A percentile compares a stretch with the other conserved stretches of the same genome.
Conservation (phyloP, 2,888 invertebrate genomes). For the Syrphus vitripennis region DNA sequence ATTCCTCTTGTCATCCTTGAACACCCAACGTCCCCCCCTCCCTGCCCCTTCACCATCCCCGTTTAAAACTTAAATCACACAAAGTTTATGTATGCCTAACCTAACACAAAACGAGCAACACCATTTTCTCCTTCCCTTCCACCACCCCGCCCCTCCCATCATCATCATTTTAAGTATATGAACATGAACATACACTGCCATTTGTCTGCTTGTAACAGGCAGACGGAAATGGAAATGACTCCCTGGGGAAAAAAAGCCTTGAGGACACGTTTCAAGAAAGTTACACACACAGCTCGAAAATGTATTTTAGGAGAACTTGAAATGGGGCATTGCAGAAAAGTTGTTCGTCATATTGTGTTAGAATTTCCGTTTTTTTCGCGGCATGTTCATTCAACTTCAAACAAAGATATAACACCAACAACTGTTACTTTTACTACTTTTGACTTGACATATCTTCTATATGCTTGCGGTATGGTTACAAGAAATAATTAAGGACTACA, state of each 20-base stretch:
- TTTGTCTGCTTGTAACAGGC: slow-evolving; percentile 21
- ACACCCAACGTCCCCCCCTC: neutral
- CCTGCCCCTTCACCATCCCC: too few relatives aligned
- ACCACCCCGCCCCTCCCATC: too few relatives aligned
- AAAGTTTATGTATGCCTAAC: slow-evolving; percentile 19
- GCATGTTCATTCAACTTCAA: slow-evolving; percentile 21
- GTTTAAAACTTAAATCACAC: neutral
- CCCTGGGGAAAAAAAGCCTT: slow-evolving; percentile 7
- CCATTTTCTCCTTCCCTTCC: neutral
- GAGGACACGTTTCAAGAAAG: slow-evolving; percentile 25
- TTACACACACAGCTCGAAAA: neutral
- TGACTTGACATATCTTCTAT: neutral
- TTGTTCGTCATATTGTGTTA: slow-evolving; percentile 25
- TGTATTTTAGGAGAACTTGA: neutral
- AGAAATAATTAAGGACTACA: slow-evolving; percentile 14
- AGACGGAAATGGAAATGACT: slow-evolving; percentile 19
- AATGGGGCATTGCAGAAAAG: slow-evolving; percentile 3
- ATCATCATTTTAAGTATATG: neutral
- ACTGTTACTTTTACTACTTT: slow-evolving; percentile 10
- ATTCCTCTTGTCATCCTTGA: neutral
- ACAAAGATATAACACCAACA: slow-evolving; percentile 12
- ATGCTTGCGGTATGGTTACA: neutral
- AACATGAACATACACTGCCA: neutral
- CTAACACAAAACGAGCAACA: slow-evolving; percentile 21
- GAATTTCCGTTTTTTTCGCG: slow-evolving; percentile 26